phyloP scores from a whole-genome alignment of 1,140 invertebrate species.

The Orussus abietinus region DNA sequence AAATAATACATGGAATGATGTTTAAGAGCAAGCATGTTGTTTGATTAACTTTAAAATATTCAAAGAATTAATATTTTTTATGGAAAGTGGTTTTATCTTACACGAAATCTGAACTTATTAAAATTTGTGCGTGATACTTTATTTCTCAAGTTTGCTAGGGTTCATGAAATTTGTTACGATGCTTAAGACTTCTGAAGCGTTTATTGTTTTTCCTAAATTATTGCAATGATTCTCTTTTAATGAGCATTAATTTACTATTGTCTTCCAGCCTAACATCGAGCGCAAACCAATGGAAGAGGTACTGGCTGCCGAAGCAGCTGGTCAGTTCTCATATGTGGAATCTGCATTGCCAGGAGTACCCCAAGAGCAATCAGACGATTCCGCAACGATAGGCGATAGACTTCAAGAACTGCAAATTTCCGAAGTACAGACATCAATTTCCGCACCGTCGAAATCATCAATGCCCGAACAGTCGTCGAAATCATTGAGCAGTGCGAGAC shows the following conservation, averaged over 20 bases:
- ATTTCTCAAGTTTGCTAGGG: too few species aligned
- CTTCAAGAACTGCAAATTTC: slow-evolving; percentile 30
- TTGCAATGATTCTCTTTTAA: too few species aligned
- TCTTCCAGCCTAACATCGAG: slow-evolving; percentile 65
- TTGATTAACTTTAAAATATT: too few species aligned
- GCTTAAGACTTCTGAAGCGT: too few species aligned
- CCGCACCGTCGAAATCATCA: slow-evolving; percentile 13
- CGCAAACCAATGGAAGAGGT: slow-evolving; percentile 73
- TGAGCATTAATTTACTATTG: slow-evolving; percentile 19
- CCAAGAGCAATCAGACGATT: slow-evolving; percentile 10
- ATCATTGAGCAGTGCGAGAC: slow-evolving; percentile 32
- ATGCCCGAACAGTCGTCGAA: slow-evolving; percentile 16
- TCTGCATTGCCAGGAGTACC: slow-evolving; percentile 11
- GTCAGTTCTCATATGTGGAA: slow-evolving; percentile 44
- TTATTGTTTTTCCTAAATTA: too few species aligned
- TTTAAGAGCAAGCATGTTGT: too few species aligned
- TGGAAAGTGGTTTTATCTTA: too few species aligned
- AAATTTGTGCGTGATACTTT: too few species aligned
- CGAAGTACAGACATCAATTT: slow-evolving; percentile 9
- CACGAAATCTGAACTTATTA: too few species aligned
- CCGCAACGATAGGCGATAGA: slow-evolving; percentile 21
- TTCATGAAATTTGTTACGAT: too few species aligned
- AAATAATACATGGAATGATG: too few species aligned
- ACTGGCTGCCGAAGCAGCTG: slow-evolving; percentile 56
- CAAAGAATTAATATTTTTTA: too few species aligned